Base-by-base conservation (phyloP, 2,888 invertebrate species). In the Chrysomela aeneicollis region DNA sequence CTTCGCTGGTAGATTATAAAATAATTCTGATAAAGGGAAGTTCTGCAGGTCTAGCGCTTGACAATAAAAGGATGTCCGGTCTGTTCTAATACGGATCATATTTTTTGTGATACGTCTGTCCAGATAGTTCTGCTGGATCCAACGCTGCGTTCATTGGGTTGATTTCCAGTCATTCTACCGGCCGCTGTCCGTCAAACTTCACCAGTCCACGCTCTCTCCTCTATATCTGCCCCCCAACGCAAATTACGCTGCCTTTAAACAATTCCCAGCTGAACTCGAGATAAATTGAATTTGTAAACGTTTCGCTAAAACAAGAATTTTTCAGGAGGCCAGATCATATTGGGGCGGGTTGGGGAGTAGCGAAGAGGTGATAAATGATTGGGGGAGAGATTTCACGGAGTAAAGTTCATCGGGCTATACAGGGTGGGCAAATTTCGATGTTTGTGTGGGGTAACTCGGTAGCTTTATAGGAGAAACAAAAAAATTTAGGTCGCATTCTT, bases 241-340 rank as follows among this genome's bases (percentile, higher is more conserved):
- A 76, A 76, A 76, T 76, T 76, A 74, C 74, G 70, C 72, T 66
- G 50, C 74, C 75, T 73, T 70, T 70, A 72, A 71, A 72, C 68
- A 64, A 66, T 70, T 72, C 71, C 70, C 66, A 66, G 58, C 65
- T 65, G 66, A 69, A 65, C 61, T 49, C 53, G 70, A 71, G 71
- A 72, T 72, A 76, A 76, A 76, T 76, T 74, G 73, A 70, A 74
- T 76, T 74, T 73, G 75, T 73, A 71, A 72, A 71, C 70, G 70
- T 72, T 71, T 66, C 46, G 57, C 57, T 57, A 57, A 57, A 66
- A 70, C 70, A 66, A 70, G 68, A 68, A 70, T 68, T 72, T 72
- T 69, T 70, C 65, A 66, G n/a, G 42, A 66, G 57, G 53, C 55
- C 32, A 62, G 67, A 63, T 63, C 57, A 15, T 42, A n/a, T n/a